Base-by-base conservation (phyloP, 2,888 invertebrate species). In the Gastracanthus pulcherrimus region DNA sequence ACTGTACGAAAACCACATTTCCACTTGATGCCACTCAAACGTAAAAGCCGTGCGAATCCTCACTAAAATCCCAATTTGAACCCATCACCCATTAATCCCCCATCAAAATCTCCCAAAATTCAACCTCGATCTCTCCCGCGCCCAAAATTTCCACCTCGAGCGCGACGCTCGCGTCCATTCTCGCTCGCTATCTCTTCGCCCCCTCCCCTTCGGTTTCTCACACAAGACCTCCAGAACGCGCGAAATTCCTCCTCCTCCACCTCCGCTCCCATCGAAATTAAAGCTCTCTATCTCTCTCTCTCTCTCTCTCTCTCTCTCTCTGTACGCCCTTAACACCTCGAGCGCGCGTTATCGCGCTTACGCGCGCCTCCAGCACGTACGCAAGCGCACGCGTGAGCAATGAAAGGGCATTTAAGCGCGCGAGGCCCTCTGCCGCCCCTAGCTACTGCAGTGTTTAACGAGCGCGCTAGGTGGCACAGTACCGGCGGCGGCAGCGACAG, bases 281-380 rank as follows among this genome's bases (percentile, higher is more conserved):
- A 29, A 62, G 31, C 26, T 31, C 31, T n/a, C 34, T 26, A 26
- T 13, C 34, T 62, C 34, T 26, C 60, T 13, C 34, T 62, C 62
- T 29, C 29, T 26, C 11, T 60, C 26, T 60, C 13, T 38, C 34
- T 36, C 34, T 64, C 16, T 38, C 19, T 36, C 19, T 19, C 29
- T 29, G 13, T 41, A 13, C n/a, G 38, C 38, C 64, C 64, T 64
- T 64, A 64, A 64, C 64, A 36, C 64, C 64, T 64, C 34, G 7
- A n/a, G n/a, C 23, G 23, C 36, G 34, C 64, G 64, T 64, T 64
- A 64, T 64, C 64, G 64, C 38, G 64, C 36, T 64, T 36, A 64
- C 36, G 38, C 23, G n/a, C 11, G 9, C 26, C 11, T 13, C 23
- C 51, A 55, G 51, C 51, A 55, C 51, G 34, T 38, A 64, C 64